phyloP scores from a whole-genome alignment of 2,797 vertebrate species.

The Carduelis carduelis region DNA sequence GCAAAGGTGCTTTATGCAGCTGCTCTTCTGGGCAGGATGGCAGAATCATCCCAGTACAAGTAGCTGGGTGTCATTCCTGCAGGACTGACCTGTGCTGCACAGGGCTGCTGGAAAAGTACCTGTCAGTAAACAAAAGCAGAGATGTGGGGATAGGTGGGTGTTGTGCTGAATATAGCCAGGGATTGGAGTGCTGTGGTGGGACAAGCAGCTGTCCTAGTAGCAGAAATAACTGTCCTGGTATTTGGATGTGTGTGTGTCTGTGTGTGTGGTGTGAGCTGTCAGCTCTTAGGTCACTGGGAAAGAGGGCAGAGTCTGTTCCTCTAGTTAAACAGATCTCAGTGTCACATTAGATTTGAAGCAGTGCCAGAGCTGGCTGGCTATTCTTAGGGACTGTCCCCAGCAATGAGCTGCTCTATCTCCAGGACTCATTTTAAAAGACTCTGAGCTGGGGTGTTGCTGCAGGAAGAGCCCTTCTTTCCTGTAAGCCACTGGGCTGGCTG shows the following conservation, averaged over 20 bases:
- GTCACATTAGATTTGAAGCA: background rate
- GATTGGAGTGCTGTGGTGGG: constrained; percentile 1
- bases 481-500: background rate
- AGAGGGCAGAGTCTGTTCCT: background rate
- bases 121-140: background rate
- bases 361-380: background rate
- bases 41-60: background rate
- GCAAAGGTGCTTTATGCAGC: background rate
- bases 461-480: background rate
- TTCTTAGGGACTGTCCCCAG: background rate
- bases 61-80: background rate
- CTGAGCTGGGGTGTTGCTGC: background rate
- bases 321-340: background rate
- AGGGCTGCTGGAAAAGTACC: constrained; percentile 59
- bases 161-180: constrained; percentile 45
- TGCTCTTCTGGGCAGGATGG: background rate
- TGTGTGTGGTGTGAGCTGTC: background rate
- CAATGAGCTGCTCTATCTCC: background rate
- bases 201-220: constrained; percentile 31
- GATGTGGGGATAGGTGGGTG: background rate
- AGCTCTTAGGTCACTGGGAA: constrained; percentile 42
- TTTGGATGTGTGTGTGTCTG: background rate
- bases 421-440: background rate
- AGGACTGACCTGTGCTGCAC: background rate
- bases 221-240: constrained; percentile 49